phyloP scores from a whole-genome alignment of 2,113 vertebrate genomes.

The Corythornis cristatus region DNA sequence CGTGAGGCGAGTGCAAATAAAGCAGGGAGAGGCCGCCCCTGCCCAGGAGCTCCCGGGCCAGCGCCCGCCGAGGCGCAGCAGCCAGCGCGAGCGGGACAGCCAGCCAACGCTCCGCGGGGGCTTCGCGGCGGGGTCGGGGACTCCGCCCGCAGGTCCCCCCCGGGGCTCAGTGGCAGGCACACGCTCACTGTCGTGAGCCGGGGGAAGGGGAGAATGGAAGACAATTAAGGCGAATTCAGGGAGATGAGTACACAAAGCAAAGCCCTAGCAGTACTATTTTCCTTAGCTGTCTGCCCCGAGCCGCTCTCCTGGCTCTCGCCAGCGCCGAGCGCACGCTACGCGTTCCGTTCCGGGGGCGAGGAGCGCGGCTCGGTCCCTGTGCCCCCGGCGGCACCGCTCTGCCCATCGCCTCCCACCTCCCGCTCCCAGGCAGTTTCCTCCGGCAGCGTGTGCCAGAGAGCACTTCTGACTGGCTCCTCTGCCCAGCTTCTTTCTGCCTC shows the following conservation, averaged over 20 bases:
- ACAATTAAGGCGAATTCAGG: neutral
- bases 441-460: neutral
- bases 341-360: too few species aligned
- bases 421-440: neutral
- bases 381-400: neutral
- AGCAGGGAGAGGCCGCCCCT: conserved; percentile 2
- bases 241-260: neutral
- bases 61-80: conserved; percentile 11
- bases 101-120: neutral
- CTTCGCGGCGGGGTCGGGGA: neutral
- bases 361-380: neutral
- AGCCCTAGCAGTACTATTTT: fast-evolving
- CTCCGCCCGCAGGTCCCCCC: neutral
- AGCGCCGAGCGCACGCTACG: neutral
- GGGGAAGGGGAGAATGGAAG: neutral
- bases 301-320: neutral
- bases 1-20: conserved; percentile 68
- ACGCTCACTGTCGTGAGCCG: fast-evolving
- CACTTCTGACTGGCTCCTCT: neutral
- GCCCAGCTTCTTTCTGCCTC: neutral
- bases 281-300: neutral
- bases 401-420: neutral
- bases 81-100: neutral
- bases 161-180: neutral
- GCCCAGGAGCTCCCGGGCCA: conserved; percentile 35